Evolutionary conservation across 2,888 invertebrate species (phyloP).

Genomic region (Drosophila sordidula): DNA sequence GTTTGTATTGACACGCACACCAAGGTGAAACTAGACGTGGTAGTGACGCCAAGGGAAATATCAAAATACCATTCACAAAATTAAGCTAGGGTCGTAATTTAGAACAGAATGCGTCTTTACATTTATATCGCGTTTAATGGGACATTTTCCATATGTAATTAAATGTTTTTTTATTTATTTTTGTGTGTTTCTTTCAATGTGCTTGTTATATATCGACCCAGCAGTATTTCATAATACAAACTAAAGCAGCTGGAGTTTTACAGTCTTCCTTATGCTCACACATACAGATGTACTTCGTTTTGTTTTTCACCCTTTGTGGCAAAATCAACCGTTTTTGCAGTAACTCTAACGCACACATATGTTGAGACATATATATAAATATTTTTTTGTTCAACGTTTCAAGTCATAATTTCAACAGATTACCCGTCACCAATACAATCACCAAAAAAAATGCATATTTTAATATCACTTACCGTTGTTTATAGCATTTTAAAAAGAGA

Average conservation of each 20-base stretch:
- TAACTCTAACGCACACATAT: slow-evolving; percentile 22
- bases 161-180: background rate
- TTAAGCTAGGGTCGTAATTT: background rate
- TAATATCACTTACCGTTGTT: slow-evolving; percentile 43
- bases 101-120: slow-evolving; percentile 4
- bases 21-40: slow-evolving; percentile 35
- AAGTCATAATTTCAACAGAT: slow-evolving; percentile 9
- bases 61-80: slow-evolving; percentile 28
- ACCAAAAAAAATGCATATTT: slow-evolving; percentile 6
- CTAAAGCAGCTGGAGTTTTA: slow-evolving; percentile 32
- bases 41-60: slow-evolving; percentile 23
- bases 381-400: slow-evolving; percentile 1
- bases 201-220: slow-evolving; percentile 21
- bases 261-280: background rate
- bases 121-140: slow-evolving; percentile 3
- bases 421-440: background rate
- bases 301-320: slow-evolving; percentile 44
- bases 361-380: slow-evolving; percentile 2
- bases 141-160: background rate
- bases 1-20: slow-evolving; percentile 34
- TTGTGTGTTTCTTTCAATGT: background rate
- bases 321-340: slow-evolving; percentile 28
- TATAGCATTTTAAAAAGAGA: slow-evolving; percentile 42
- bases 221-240: slow-evolving; percentile 7
- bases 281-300: slow-evolving; percentile 11